phyloP scores from a whole-genome alignment of 2,113 vertebrate genomes.

The Thymallus thymallus region DNA sequence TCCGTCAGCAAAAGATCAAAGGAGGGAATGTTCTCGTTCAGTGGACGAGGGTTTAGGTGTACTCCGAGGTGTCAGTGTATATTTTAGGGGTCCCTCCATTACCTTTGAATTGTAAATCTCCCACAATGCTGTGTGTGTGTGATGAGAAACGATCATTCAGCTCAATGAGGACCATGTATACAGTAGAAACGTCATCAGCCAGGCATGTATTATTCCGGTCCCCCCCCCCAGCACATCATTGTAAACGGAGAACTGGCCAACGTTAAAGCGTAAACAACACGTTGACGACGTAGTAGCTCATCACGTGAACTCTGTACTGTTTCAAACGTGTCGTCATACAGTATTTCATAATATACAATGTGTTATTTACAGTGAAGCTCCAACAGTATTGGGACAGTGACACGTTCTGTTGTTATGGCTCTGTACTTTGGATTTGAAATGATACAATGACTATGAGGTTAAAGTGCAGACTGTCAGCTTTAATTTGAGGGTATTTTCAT shows the following conservation, averaged over 20 bases:
- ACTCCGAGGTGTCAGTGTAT: not conserved
- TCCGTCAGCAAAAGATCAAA: not conserved
- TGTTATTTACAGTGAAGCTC: too few species aligned
- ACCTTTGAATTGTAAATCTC: constrained; percentile 16
- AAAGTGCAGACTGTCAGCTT: too few species aligned
- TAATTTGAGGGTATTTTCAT: too few species aligned
- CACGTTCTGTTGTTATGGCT: too few species aligned
- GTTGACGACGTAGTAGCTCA: too few species aligned
- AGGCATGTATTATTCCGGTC: not conserved
- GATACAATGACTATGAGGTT: too few species aligned
- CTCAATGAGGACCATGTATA: not conserved
- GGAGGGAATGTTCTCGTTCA: not conserved
- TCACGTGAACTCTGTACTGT: too few species aligned
- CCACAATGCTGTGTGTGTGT: not conserved
- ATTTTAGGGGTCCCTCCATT: not conserved
- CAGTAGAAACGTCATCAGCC: not conserved
- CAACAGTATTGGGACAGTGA: too few species aligned
- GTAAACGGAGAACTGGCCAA: not conserved
- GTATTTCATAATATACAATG: too few species aligned
- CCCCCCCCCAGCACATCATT: not conserved
- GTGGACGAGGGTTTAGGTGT: not conserved
- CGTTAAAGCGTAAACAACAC: too few species aligned
- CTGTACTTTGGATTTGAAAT: too few species aligned
- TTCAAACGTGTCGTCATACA: too few species aligned
- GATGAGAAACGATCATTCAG: not conserved